Conservation (phyloP, 2,797 vertebrate species). For the Eulemur rubriventer region DNA sequence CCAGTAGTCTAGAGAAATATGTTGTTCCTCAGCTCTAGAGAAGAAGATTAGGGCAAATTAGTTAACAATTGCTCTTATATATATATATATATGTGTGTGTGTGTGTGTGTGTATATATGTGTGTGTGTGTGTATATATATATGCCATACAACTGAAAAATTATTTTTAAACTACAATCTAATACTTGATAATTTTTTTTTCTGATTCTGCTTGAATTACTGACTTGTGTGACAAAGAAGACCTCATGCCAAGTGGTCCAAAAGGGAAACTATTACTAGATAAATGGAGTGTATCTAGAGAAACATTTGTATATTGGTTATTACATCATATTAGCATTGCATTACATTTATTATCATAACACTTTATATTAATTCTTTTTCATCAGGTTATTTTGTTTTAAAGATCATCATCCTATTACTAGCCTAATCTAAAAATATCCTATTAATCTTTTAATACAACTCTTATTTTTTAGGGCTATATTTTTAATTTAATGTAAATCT, state of each 20-base stretch:
- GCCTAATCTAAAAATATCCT: neutral
- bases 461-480: neutral
- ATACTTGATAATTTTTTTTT: neutral
- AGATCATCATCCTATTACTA: neutral
- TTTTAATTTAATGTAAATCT: neutral
- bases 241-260: neutral
- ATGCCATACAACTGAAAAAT: neutral
- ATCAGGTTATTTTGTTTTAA: neutral
- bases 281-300: neutral
- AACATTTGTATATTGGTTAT: neutral
- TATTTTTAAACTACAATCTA: neutral
- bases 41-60: neutral
- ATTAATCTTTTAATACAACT: neutral
- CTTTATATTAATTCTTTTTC: neutral
- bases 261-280: neutral
- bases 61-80: neutral
- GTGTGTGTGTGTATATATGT: neutral
- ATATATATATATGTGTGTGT: neutral
- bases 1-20: neutral
- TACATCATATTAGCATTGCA: neutral
- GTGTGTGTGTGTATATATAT: neutral
- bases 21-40: neutral
- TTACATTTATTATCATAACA: neutral
- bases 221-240: neutral
- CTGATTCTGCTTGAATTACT: neutral